Conservation (phyloP, 2,797 vertebrate genomes). For the Hirundo rustica region DNA sequence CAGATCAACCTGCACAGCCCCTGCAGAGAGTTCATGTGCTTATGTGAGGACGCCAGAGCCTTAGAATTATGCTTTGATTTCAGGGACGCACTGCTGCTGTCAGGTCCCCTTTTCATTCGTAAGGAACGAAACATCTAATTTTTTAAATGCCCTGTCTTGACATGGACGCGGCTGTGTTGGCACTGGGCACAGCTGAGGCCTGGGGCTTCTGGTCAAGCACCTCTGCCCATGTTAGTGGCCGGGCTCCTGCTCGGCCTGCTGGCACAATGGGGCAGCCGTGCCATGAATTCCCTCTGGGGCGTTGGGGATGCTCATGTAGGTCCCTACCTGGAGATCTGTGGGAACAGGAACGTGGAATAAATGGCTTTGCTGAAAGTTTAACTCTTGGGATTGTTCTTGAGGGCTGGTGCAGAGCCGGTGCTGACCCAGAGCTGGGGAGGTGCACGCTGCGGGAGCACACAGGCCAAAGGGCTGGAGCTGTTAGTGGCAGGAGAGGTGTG, state of each 20-base stretch:
- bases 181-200: not conserved
- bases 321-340: slow-evolving; percentile 41
- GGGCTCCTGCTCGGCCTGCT: rapidly evolving
- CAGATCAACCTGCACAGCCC: slow-evolving; percentile 48
- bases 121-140: slow-evolving; percentile 1
- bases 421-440: not conserved
- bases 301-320: not conserved
- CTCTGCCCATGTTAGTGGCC: not conserved
- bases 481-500: not conserved
- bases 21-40: slow-evolving; percentile 44
- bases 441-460: no score
- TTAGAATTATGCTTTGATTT: slow-evolving; percentile 20
- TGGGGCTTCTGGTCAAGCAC: not conserved
- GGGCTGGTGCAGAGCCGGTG: rapidly evolving
- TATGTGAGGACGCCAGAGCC: not conserved
- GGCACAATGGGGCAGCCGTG: rapidly evolving
- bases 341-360: slow-evolving; percentile 52
- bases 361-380: slow-evolving; percentile 56
- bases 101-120: not conserved
- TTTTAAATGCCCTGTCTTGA: not conserved
- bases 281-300: slow-evolving; percentile 9
- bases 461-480: not conserved
- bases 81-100: not conserved
- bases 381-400: not conserved
- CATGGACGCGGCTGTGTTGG: not conserved